A percentile compares a stretch with the other conserved stretches of the same genome.
Evolutionary conservation across 2,797 vertebrate genomes (phyloP).

Genomic region (Fistularia commersonii): DNA sequence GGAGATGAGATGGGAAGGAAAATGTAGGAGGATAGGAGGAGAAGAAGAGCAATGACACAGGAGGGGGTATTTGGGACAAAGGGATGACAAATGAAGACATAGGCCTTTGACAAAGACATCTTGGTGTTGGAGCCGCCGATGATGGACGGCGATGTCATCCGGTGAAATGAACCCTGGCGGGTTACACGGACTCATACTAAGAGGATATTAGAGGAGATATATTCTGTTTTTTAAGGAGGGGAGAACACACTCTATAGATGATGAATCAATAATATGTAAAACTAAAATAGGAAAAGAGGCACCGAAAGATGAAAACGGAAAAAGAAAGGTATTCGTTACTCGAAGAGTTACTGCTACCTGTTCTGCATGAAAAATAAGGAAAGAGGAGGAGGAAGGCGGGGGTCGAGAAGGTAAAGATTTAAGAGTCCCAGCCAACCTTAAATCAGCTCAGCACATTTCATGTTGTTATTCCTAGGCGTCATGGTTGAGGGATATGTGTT

Average conservation of each 20-base stretch:
- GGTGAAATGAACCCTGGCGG: conserved; percentile 37
- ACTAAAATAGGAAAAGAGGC: conserved; percentile 2
- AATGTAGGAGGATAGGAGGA: conserved; percentile 27
- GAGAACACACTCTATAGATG: too few relatives aligned
- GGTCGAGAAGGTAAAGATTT: conserved; percentile 65
- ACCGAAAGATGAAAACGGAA: conserved; percentile 26
- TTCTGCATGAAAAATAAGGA: conserved; percentile 18
- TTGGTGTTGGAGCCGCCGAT: conserved; percentile 49
- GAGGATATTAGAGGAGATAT: too few relatives aligned
- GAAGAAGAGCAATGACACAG: not conserved
- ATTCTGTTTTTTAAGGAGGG: too few relatives aligned
- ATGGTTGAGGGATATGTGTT: conserved; percentile 76
- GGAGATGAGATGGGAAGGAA: conserved; percentile 27
- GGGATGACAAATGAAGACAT: conserved; percentile 34
- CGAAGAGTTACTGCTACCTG: conserved; percentile 56
- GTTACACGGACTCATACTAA: conserved; percentile 44
- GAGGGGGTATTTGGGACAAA: conserved; percentile 27
- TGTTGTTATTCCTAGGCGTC: conserved; percentile 76
- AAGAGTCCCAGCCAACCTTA: conserved; percentile 66
- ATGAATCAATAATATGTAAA: conserved; percentile 2
- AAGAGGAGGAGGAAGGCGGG: conserved; percentile 14
- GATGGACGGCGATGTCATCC: conserved; percentile 30
- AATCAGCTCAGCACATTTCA: conserved; percentile 71
- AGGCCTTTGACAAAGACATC: conserved; percentile 47
- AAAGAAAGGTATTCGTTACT: conserved; percentile 35